phyloP scores from a whole-genome alignment of 2,888 invertebrate genomes.

The Syrphus vitripennis region DNA sequence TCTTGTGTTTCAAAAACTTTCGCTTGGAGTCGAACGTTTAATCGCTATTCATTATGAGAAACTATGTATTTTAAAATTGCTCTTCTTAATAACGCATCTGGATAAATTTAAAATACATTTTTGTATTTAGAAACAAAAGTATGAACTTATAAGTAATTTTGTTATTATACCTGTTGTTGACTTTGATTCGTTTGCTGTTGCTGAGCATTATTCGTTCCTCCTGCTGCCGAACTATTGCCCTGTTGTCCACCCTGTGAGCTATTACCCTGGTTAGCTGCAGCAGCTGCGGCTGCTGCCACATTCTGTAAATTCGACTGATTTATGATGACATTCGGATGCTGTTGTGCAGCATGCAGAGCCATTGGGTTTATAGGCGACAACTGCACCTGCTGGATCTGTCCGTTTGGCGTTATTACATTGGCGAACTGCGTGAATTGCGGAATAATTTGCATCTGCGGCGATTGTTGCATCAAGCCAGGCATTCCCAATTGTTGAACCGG shows the following conservation, averaged over 20 bases:
- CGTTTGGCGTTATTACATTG: conserved; percentile 92
- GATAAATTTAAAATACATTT: neutral
- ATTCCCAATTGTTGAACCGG: conserved; percentile 90
- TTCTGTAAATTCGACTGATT: conserved; percentile 78
- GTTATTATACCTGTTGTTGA: conserved; percentile 64
- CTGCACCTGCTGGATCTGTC: conserved; percentile 95
- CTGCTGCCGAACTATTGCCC: conserved; percentile 2
- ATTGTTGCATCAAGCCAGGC: conserved; percentile 83
- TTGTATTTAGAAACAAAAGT: neutral
- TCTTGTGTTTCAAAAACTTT: too few relatives aligned
- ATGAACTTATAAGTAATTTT: neutral
- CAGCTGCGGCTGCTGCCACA: conserved; percentile 72
- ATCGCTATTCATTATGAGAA: too few relatives aligned
- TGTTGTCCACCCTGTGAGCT: conserved; percentile 35
- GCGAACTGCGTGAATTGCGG: conserved; percentile 92
- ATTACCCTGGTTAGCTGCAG: conserved; percentile 68
- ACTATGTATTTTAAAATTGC: too few relatives aligned
- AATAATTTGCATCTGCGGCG: conserved; percentile 87
- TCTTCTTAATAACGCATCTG: too few relatives aligned
- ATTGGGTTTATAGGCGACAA: conserved; percentile 85
- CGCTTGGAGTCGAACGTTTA: too few relatives aligned
- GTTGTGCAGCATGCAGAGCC: conserved; percentile 76
- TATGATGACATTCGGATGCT: conserved; percentile 79
- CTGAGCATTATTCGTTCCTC: conserved; percentile 37
- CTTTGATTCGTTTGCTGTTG: conserved; percentile 65